Evolutionary conservation across 2,797 vertebrate genomes (phyloP).

Genomic region (Intellagama lesueurii): DNA sequence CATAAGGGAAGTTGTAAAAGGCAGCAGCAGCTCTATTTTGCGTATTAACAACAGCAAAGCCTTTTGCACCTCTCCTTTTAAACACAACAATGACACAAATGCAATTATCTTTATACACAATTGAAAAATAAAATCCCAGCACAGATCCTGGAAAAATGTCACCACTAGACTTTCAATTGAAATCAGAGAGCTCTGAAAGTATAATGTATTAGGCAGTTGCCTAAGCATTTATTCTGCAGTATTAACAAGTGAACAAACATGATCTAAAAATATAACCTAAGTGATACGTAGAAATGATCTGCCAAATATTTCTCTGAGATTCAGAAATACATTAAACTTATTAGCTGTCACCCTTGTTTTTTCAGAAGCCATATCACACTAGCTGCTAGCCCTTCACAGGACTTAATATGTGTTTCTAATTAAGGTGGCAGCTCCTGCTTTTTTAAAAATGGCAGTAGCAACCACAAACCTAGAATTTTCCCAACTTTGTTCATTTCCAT

Average conservation of each 20-base stretch:
- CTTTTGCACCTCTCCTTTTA: constrained; percentile 58
- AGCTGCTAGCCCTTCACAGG: background rate
- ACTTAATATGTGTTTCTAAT: background rate
- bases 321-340: background rate
- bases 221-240: constrained; percentile 43
- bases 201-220: constrained; percentile 36
- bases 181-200: constrained; percentile 45
- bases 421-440: too few species aligned
- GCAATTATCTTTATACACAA: constrained; percentile 46
- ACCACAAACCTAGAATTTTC: background rate
- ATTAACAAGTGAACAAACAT: constrained; percentile 38
- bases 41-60: constrained; percentile 61
- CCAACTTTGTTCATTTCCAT: constrained; percentile 1
- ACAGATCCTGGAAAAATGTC: constrained; percentile 19
- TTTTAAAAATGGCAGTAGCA: background rate
- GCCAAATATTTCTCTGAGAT: background rate
- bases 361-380: background rate
- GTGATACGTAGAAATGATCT: background rate
- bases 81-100: constrained; percentile 54
- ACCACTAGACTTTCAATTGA: constrained; percentile 43
- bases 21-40: constrained; percentile 72
- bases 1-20: constrained; percentile 77
- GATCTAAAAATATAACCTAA: constrained; percentile 13
- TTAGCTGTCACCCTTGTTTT: too few species aligned
- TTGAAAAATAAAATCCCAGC: constrained; percentile 56